These are phyloP conservation scores for Propithecus perrieri DNA, from an alignment of 2,797 vertebrate genomes.

Conservation along the genomic window DNA sequence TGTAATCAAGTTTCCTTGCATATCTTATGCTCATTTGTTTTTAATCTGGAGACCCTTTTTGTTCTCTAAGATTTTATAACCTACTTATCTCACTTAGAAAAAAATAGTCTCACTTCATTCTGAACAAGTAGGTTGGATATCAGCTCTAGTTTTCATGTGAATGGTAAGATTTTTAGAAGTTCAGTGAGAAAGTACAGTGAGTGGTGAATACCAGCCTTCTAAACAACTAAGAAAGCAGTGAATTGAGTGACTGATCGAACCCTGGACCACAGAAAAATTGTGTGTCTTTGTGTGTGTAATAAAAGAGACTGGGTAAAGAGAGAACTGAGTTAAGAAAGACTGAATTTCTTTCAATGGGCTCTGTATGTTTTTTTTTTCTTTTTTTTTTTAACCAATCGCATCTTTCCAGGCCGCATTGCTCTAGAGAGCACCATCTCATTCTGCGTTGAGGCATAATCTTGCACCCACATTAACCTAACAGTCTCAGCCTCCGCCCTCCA, in stretches of 20 bases:
- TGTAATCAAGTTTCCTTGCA: background rate
- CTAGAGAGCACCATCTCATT: background rate
- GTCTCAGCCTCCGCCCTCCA: background rate
- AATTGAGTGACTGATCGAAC: background rate
- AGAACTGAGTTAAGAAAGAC: background rate
- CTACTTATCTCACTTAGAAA: background rate
- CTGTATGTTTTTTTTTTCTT: background rate
- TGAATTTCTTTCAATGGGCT: background rate
- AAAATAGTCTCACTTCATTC: background rate
- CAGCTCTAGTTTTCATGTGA: background rate
- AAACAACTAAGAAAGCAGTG: background rate
- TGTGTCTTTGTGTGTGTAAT: background rate
- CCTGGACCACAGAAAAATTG: slow-evolving; percentile 4
- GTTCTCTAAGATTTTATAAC: background rate
- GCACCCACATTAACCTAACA: background rate
- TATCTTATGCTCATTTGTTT: background rate
- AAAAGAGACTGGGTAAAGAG: background rate
- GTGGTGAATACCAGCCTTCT: background rate
- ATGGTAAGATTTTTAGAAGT: background rate
- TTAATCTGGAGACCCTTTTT: background rate
- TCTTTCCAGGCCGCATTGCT: background rate
- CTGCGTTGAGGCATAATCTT: background rate
- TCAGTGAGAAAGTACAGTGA: background rate
- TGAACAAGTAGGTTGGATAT: background rate
- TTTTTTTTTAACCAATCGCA: background rate